Evolutionary conservation across 2,888 invertebrate genomes (phyloP), one percentile per base, ranked within the genome.

Genomic region (Candidula unifasciata): DNA sequence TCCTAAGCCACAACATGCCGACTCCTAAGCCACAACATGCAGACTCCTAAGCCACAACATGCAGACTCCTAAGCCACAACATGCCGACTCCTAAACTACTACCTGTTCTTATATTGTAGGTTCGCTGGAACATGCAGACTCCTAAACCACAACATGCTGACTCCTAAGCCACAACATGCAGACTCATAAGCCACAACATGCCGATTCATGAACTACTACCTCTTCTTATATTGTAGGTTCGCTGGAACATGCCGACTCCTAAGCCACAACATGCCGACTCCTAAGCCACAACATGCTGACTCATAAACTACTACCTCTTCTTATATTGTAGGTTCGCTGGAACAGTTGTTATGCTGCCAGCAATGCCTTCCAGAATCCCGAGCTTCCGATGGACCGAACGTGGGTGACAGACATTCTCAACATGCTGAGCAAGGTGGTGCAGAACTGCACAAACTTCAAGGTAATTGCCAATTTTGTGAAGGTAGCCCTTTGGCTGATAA

Each of bases 341-440:
- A 98, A 98, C 94, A 96, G 97, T 0, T 98, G 97, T 93, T 96
- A 97, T 93, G 97, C 97, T 0, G 94, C 97, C 84, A 96, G 97
- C 37, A 96, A 96, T 90, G 95, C 96, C 86, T 95, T 97, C 94
- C 96, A 93, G 87, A 94, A 95, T 85, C 87, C 91, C 37, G 93
- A 94, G 27, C 93, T 95, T 76, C 90, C 93, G 52, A 90, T 35
- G 24, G 77, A 80, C 68, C 35, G 64, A 33, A 52, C 80, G 8
- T 85, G 85, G 85, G 54, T 78, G 27, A 82, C 94, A 54, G 94
- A 95, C 88, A 95, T 97, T 0, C 96, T 96, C 89, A 94, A 95
- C 24, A 95, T 95, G 21, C 89, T 97, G 8, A 95, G 95, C 87
- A 94, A 93, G 5, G 92, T 97, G 30, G 95, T 96, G 0, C 95